Evolutionary conservation across 2,888 invertebrate species (phyloP).

Genomic region (Eustalomyia histrio): DNA sequence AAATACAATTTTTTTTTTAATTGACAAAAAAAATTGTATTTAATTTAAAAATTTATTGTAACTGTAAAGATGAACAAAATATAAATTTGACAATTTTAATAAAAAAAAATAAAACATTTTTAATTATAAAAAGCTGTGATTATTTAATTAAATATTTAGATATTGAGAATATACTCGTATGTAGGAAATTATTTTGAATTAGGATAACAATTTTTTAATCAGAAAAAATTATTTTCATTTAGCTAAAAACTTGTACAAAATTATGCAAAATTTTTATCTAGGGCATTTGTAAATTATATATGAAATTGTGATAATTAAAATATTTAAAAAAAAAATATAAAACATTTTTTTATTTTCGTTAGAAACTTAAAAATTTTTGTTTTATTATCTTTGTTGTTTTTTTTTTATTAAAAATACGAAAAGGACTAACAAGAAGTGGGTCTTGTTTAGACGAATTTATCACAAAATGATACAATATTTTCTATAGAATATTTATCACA

Average conservation of each 20-base stretch:
- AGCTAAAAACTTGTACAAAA: conserved; percentile 1
- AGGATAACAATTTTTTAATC: no score
- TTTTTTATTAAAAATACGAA: no score
- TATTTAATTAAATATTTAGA: conserved; percentile 22
- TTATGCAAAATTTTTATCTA: conserved; percentile 5
- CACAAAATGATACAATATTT: no score
- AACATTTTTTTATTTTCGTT: no score
- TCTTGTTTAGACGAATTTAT: no score
- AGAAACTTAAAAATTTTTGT: no score
- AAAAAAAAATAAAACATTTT: not conserved
- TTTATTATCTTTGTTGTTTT: no score
- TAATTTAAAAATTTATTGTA: not conserved
- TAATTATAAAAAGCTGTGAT: conserved; percentile 33
- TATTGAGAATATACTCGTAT: not conserved
- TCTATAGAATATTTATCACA: no score
- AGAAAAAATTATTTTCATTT: not conserved
- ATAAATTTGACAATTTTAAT: not conserved
- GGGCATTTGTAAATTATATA: conserved; percentile 14
- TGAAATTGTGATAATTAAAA: conserved; percentile 40
- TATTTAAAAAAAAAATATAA: conserved; percentile 12
- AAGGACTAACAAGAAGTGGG: no score
- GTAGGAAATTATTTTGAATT: no score
- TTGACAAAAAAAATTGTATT: not conserved
- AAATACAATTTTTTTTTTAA: not conserved
- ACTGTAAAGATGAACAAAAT: not conserved